A percentile compares a stretch with the other conserved stretches of the same genome.
These are phyloP conservation scores for Drosophila nigrodunni DNA, from an alignment of 1,140 invertebrate genomes.

Conservation along the genomic window DNA sequence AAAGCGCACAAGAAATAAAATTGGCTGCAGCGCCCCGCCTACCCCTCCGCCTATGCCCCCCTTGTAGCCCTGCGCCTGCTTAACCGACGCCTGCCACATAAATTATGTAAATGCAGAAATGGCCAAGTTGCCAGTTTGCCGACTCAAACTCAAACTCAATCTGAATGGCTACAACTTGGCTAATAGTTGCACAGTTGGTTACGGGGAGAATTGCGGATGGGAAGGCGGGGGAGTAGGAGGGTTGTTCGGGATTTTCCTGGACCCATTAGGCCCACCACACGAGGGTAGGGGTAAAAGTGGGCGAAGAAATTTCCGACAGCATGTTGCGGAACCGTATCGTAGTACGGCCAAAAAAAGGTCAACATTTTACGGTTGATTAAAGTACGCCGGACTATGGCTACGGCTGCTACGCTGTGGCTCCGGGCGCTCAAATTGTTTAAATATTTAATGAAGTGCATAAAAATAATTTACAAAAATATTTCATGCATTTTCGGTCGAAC, in stretches of 20 bases:
- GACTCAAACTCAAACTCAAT: conserved; percentile 18
- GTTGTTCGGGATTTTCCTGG: conserved; percentile 19
- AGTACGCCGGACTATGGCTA: conserved; percentile 64
- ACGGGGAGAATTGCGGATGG: not conserved
- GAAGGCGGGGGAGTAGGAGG: no score
- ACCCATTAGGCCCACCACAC: conserved; percentile 72
- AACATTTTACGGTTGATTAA: conserved; percentile 83
- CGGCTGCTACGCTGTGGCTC: conserved; percentile 8
- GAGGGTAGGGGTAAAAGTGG: conserved; percentile 19
- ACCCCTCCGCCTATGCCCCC: not conserved
- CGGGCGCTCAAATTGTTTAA: conserved; percentile 69
- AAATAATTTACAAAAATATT: conserved; percentile 83
- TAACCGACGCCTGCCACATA: conserved; percentile 43
- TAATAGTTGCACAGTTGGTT: conserved; percentile 45
- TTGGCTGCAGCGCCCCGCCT: conserved; percentile 31
- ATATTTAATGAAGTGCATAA: conserved; percentile 84
- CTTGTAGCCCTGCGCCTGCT: not conserved
- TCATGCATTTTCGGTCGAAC: conserved; percentile 76
- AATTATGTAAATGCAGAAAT: conserved; percentile 73
- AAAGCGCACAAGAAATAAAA: conserved; percentile 49
- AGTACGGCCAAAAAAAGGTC: conserved; percentile 64
- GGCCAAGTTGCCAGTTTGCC: conserved; percentile 1
- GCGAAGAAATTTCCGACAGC: conserved; percentile 67
- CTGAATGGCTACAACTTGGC: conserved; percentile 31
- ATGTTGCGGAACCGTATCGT: conserved; percentile 61